Base-by-base conservation (phyloP, 2,888 invertebrate species). In the Cephus spinipes region DNA sequence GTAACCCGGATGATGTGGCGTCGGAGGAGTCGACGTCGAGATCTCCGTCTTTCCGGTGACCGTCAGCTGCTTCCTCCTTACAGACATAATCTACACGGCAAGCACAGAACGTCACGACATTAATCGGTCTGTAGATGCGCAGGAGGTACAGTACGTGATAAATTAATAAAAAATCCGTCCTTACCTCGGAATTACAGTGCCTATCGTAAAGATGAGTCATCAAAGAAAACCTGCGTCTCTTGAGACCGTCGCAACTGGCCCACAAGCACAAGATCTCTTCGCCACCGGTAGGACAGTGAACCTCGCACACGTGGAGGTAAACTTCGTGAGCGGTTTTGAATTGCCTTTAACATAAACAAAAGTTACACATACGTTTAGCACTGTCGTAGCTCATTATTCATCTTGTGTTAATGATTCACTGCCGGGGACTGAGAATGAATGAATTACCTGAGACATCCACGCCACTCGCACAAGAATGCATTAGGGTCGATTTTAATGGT, bases 171-270 rank as follows among this genome's bases (percentile, higher is more conserved):
- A 76, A 74, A 35, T 76, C 36, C 69, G 34, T 36, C 68, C 91
- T 92, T 89, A 96, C 97, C 87, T 96, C 95, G 40, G 95, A 94
- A 83, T 96, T 96, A 90, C 98, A 97, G 91, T 99, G 99, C 82
- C 98, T 96, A 92, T 99, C 99, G 87, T 97, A 96, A 81, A 99
- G 94, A 92, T 99, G 99, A 79, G 99, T 99, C 94, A 99, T 97
- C 68, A 99, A 93, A 1, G 99, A 99, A 93, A 98, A 98, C 77
- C 97, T 94, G 89, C 96, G 96, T 78, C 99, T 92, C 78, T 97
- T 96, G 91, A 98, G 95, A 73, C 96, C 95, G 93, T 99, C 99
- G 92, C 98, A 98, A 68, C 95, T 94, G 40, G 96, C 95, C 99
- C 99, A 99, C 90, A 96, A 93, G 90, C 99, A 99, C 31, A 96